A percentile compares a stretch with the other conserved stretches of the same genome.
These are phyloP conservation scores for Cheirogaleus medius DNA, from an alignment of 2,113 vertebrate species.

Conservation along the genomic window DNA sequence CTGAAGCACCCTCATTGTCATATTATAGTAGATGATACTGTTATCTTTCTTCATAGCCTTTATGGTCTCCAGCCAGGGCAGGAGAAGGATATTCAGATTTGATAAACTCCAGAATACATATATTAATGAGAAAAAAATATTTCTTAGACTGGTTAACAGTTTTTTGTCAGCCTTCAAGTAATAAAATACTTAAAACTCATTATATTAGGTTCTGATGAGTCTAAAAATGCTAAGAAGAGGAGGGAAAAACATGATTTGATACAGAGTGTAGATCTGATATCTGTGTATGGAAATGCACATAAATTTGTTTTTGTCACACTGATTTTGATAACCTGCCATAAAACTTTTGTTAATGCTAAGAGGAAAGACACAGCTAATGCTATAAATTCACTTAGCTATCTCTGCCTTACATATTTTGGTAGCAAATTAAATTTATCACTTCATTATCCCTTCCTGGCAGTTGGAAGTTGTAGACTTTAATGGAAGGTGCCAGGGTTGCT, in stretches of 20 bases:
- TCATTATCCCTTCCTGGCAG: slow-evolving; percentile 78
- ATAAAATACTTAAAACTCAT: background rate
- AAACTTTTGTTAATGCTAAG: slow-evolving; percentile 70
- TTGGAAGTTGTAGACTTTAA: slow-evolving; percentile 76
- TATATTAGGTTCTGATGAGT: background rate
- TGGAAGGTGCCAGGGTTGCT: slow-evolving; percentile 77
- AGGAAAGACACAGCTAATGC: slow-evolving; percentile 61
- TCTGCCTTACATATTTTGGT: slow-evolving; percentile 75
- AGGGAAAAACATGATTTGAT: background rate
- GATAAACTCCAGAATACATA: background rate
- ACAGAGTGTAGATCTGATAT: background rate
- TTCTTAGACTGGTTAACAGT: background rate
- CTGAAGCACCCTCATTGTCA: background rate
- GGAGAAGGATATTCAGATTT: background rate
- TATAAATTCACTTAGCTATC: slow-evolving; percentile 73
- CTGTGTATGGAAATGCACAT: slow-evolving; percentile 26
- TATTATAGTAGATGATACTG: background rate
- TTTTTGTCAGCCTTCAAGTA: slow-evolving; percentile 1
- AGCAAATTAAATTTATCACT: slow-evolving; percentile 81
- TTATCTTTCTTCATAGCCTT: background rate
- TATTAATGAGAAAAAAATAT: background rate
- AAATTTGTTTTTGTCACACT: slow-evolving; percentile 56
- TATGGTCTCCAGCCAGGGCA: background rate
- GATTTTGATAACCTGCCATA: slow-evolving; percentile 70
- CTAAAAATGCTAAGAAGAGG: background rate